Base-by-base conservation (phyloP, 1,140 invertebrate species). In the Tribolium castaneum region DNA sequence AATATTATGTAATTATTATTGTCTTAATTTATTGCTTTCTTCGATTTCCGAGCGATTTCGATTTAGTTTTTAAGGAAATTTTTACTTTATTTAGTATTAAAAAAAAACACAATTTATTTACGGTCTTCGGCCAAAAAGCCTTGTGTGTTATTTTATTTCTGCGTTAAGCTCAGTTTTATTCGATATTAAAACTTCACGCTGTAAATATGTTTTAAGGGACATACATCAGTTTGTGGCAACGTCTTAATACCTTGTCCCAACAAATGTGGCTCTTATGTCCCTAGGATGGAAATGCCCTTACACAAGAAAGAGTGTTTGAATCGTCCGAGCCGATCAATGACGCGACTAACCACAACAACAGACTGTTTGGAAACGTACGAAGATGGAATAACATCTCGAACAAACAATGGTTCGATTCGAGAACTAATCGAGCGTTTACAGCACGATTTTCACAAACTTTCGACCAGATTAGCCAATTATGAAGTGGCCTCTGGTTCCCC, bases 181-280 rank as follows among this genome's bases (percentile, higher is more conserved):
- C 1, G 5, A 30, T 30, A 5, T 30, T 30, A 5, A 5, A 30
- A 30, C 5, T 85, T 80, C 78, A n/a, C n/a, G n/a, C n/a, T n/a
- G n/a, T n/a, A n/a, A n/a, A n/a, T n/a, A n/a, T n/a, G n/a, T n/a
- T 85, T 88, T 5, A 81, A 91, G 89, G 90, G 89, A 62, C 93
- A 94, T 70, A 80, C 93, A 35, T 90, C 90, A 49, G 88, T 91
- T 72, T 94, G 93, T 77, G 90, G 91, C 6, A 90, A 91, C 56
- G 92, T 93, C 1, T 79, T 93, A 51, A 91, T 93, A 81, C 90
- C 92, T 83, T 94, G 93, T 75, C 88, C 90, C 0, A 87, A 90
- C 76, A 88, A 90, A 49, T 94, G 92, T 75, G 91, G 91, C 0
- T 90, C 89, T n/a, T 93, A 92, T 85, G 87, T 93, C 10, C 89